Evolutionary conservation across 2,888 invertebrate species (phyloP), one percentile per base, ranked within the genome.

Genomic region (Megamerina dolium): DNA sequence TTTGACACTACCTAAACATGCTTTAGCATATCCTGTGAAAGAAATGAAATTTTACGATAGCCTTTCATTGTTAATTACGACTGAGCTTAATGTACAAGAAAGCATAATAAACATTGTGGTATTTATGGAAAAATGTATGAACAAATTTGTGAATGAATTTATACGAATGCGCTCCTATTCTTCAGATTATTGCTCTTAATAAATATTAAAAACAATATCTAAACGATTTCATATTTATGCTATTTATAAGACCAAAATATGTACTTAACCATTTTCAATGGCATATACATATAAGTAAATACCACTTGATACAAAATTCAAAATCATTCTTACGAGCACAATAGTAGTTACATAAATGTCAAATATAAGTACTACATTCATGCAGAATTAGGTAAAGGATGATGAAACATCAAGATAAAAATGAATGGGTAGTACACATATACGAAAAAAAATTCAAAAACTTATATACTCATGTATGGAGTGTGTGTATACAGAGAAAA

Each of bases 401-500:
- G 27, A 27, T n/a, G 13, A 27, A 27, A 27, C 5, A 10, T n/a
- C 13, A 27, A 10, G 13, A 27, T 27, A 27, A 13, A 13, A 27
- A 27, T 27, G 26, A 23, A 23, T 23, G 10, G 6, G 10, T 23
- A 23, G 6, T 23, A n/a, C 10, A 27, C 13, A 27, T 5, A 13
- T 27, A 27, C 5, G 26, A 10, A 10, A 6, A 10, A 23, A 10
- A 9, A 27, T 27, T n/a, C 13, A 5, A n/a, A 27, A 3, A n/a
- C 3, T 5, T 4, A 27, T 27, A 27, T 3, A 5, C 14, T 14
- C 10, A 31, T 31, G 16, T 31, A 16, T 3, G 31, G 9, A 31
- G 14, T 31, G 31, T 31, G 14, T 45, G 42, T 42, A 39, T 42
- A 42, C 42, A 39, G 17, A 42, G 37, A 35, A 46, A 38, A 19